phyloP scores from a whole-genome alignment of 2,888 invertebrate species.

The Chloroclystis v-ata region DNA sequence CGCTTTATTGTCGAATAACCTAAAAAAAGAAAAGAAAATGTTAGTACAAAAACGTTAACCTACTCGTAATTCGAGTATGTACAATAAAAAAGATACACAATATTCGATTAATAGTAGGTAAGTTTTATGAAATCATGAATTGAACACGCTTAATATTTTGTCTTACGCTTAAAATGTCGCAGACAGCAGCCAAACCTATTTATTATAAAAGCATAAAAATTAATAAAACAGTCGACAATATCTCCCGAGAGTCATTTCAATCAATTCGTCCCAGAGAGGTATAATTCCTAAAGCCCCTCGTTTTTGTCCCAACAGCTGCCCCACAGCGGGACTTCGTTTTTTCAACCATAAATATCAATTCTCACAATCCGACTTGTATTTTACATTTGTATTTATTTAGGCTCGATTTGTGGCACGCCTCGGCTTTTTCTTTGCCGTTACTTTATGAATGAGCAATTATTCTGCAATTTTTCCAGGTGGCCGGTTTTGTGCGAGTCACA shows the following conservation, averaged over 20 bases:
- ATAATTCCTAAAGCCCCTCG: conserved; percentile 44
- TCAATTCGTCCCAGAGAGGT: conserved; percentile 40
- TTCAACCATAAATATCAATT: conserved; percentile 75
- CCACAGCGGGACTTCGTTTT: conserved; percentile 63
- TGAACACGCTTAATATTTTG: too few relatives aligned
- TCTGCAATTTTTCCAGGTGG: conserved; percentile 35
- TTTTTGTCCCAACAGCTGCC: conserved; percentile 56
- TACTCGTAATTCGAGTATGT: too few relatives aligned
- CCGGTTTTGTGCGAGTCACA: conserved; percentile 23
- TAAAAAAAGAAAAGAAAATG: too few relatives aligned
- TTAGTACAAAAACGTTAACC: too few relatives aligned
- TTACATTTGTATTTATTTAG: conserved; percentile 72
- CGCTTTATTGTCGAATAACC: too few relatives aligned
- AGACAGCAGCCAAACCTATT: background rate
- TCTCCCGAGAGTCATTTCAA: conserved; percentile 33
- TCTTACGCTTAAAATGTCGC: too few relatives aligned
- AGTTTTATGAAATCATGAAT: too few relatives aligned
- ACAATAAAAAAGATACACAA: too few relatives aligned
- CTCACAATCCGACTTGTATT: conserved; percentile 58
- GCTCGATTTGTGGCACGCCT: conserved; percentile 49
- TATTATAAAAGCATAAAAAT: conserved; percentile 16
- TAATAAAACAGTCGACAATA: conserved; percentile 33
- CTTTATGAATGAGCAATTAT: conserved; percentile 45
- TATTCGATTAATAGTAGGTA: too few relatives aligned
- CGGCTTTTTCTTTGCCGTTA: conserved; percentile 50